phyloP scores from a whole-genome alignment of 2,797 vertebrate genomes.

The Pseudochirops cupreus region DNA sequence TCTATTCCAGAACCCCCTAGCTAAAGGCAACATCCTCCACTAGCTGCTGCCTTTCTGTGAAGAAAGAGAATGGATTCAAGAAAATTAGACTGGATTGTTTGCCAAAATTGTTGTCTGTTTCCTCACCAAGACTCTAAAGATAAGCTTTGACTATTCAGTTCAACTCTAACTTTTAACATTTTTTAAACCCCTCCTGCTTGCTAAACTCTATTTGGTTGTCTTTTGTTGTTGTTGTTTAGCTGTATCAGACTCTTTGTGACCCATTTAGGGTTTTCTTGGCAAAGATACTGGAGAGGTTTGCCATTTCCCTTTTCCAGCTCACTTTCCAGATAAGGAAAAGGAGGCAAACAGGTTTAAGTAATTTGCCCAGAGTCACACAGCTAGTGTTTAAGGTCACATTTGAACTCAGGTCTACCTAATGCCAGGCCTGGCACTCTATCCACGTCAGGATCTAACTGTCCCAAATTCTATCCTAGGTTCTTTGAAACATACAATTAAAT shows the following conservation, averaged over 20 bases:
- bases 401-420: neutral
- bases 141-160: neutral
- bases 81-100: neutral
- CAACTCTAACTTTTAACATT: neutral
- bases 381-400: neutral
- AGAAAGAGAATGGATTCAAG: neutral
- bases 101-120: neutral
- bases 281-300: neutral
- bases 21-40: neutral
- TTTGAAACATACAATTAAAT: neutral
- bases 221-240: neutral
- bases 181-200: neutral
- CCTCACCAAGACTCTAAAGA: neutral
- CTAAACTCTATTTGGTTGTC: neutral
- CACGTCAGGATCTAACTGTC: neutral
- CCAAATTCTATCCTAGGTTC: neutral
- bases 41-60: neutral
- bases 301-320: neutral
- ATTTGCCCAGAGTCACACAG: neutral
- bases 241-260: neutral
- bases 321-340: neutral
- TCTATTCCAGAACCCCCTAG: neutral
- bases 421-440: neutral
- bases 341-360: neutral
- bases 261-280: neutral